Base-by-base conservation (phyloP, 64 coral and sea anemone species). In the Actinia tenebrosa region DNA sequence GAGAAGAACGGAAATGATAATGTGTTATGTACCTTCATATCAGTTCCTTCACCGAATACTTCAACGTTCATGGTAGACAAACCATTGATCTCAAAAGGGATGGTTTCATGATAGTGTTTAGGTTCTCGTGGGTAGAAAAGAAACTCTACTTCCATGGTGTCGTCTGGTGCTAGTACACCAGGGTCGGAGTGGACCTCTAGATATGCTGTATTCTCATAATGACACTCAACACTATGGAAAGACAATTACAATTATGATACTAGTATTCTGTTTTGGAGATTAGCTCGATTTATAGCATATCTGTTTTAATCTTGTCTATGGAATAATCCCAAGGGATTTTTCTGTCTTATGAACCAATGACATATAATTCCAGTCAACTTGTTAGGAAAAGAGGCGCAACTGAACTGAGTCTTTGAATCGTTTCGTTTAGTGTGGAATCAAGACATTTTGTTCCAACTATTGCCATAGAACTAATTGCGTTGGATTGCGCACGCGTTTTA, bases 1-100 rank as follows among this genome's bases (percentile, higher is more conserved):
- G 30, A 37, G 30, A 37, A 37, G 30, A 37, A 37, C 30, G 30
- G 30, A 37, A 37, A 50, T 50, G 0, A 47, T 47, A 50, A 50
- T 0, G 47, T 8, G 7, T 50, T 50, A 50, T 82, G 30, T 81
- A 99, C 96, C 91, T 99, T 99, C 93, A 99, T 99, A 16, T 99
- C 96, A 64, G 96, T 99, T 26, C 96, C 96, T 78, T 92, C 89
- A 53, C 96, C 96, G 20, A 81, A 80, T 72, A 92, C 89, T 64
- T 99, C 96, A 9, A 99, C 96, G 72, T 92, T 92, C 96, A 99
- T 91, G 26, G 88, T 90, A 18, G 96, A 99, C 42, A 99, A 90
- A 60, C 96, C 96, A 58, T 99, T 99, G 90, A 99, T 99, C 78
- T 99, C 96, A 88, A 99, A 99, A 3, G 93, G 93, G 44, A 99